These are phyloP conservation scores for Indicator indicator DNA, from an alignment of 2,113 vertebrate species.

Conservation along the genomic window DNA sequence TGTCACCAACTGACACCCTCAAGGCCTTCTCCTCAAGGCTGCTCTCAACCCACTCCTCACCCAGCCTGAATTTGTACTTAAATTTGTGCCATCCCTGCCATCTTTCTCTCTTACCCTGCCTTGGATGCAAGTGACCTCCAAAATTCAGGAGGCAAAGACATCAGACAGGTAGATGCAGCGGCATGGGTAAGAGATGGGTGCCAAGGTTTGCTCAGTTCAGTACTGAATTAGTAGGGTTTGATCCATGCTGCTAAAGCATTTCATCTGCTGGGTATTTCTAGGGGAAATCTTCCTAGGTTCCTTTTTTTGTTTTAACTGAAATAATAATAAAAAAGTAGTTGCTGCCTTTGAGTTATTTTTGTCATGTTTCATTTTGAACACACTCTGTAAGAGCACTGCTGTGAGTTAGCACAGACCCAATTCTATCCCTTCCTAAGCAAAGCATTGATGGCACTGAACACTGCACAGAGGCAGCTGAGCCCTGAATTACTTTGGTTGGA, in stretches of 20 bases:
- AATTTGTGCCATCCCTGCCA: background rate
- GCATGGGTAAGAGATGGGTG: background rate
- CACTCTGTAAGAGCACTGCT: background rate
- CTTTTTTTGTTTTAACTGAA: background rate
- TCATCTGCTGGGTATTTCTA: background rate
- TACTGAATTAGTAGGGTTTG: background rate
- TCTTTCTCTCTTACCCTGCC: background rate
- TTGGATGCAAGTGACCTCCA: background rate
- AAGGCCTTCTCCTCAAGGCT: no score
- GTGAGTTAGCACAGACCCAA: background rate
- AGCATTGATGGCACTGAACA: background rate
- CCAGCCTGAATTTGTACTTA: no score
- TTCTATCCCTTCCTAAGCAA: background rate
- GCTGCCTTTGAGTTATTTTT: background rate
- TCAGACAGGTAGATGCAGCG: background rate
- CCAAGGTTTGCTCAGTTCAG: fast-evolving
- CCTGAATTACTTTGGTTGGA: no score
- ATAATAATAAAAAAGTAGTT: no score
- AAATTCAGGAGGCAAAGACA: background rate
- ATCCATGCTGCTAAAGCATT: background rate
- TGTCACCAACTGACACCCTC: no score
- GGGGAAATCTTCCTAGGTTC: background rate
- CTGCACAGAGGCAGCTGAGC: background rate
- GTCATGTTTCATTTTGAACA: background rate
- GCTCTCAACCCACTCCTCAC: no score